Evolutionary conservation across 2,888 invertebrate species (phyloP).

Genomic region (Hypercompe scribonia): DNA sequence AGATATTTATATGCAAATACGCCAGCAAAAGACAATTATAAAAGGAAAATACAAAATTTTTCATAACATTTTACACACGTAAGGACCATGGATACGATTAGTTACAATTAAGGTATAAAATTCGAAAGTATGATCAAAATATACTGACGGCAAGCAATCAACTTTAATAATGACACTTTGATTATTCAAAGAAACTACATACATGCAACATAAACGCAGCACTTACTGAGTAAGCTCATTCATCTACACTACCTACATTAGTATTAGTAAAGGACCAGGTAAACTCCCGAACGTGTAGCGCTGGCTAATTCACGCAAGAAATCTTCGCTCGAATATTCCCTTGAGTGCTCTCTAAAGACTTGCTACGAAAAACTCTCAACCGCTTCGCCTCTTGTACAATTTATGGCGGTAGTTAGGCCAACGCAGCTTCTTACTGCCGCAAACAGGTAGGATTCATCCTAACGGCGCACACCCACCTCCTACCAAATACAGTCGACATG

Average conservation of each 20-base stretch:
- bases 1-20: neutral
- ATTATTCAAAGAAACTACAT: slow-evolving; percentile 27
- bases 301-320: slow-evolving; percentile 72
- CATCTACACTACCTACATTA: slow-evolving; percentile 51
- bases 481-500: slow-evolving; percentile 36
- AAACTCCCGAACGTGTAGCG: slow-evolving; percentile 60
- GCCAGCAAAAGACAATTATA: neutral
- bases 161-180: slow-evolving; percentile 26
- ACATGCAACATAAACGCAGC: slow-evolving; percentile 44
- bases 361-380: slow-evolving; percentile 68
- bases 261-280: slow-evolving; percentile 56
- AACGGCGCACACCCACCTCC: slow-evolving; percentile 44
- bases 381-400: slow-evolving; percentile 72
- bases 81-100: slow-evolving; percentile 20
- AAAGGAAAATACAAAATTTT: neutral
- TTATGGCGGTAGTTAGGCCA: slow-evolving; percentile 76
- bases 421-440: slow-evolving; percentile 62
- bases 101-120: neutral
- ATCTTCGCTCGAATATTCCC: slow-evolving; percentile 66
- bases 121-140: slow-evolving; percentile 9
- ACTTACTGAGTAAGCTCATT: slow-evolving; percentile 45
- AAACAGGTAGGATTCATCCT: slow-evolving; percentile 63
- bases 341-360: slow-evolving; percentile 72
- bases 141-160: slow-evolving; percentile 38
- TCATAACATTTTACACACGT: neutral